Evolutionary conservation across 2,888 invertebrate genomes (phyloP).

Genomic region (Endomychus coccineus): DNA sequence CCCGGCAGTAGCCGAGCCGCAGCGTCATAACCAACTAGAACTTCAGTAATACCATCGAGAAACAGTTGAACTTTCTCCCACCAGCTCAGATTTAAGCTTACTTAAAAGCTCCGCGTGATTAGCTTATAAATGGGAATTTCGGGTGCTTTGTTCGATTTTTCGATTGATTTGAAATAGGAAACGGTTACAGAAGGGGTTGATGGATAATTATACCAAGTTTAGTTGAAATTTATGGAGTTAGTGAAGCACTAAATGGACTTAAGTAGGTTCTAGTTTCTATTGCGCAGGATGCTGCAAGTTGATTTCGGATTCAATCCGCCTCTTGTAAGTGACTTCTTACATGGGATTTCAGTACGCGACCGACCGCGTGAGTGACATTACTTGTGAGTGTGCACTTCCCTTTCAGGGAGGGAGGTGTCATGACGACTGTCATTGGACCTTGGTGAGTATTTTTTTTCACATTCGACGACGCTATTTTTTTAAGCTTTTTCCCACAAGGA

Average conservation of each 20-base stretch:
- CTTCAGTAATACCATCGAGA: conserved; percentile 17
- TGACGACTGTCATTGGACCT: conserved; percentile 41
- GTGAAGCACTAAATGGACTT: conserved; percentile 24
- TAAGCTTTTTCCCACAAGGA: too few species aligned
- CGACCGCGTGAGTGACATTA: conserved; percentile 40
- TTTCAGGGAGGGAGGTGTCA: conserved; percentile 38
- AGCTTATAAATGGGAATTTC: conserved; percentile 18
- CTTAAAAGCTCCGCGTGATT: conserved; percentile 21
- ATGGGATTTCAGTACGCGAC: conserved; percentile 43
- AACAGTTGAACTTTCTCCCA: conserved; percentile 33
- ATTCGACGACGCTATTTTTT: too few species aligned
- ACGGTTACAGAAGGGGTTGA: not conserved
- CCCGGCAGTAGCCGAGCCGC: conserved; percentile 43
- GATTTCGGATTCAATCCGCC: conserved; percentile 34
- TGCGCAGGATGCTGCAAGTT: conserved; percentile 32
- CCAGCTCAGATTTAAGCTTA: conserved; percentile 28
- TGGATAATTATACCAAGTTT: conserved; percentile 18
- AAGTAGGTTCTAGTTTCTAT: conserved; percentile 29
- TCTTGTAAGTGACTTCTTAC: conserved; percentile 36
- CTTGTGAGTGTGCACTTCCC: conserved; percentile 37
- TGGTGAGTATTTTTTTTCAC: conserved; percentile 32
- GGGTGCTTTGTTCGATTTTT: too few species aligned
- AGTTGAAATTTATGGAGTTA: conserved; percentile 11
- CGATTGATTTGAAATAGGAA: not conserved
- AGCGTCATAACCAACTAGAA: conserved; percentile 43